Base-by-base conservation (phyloP, 2,888 invertebrate species). In the Leptarthrus brevirostris region DNA sequence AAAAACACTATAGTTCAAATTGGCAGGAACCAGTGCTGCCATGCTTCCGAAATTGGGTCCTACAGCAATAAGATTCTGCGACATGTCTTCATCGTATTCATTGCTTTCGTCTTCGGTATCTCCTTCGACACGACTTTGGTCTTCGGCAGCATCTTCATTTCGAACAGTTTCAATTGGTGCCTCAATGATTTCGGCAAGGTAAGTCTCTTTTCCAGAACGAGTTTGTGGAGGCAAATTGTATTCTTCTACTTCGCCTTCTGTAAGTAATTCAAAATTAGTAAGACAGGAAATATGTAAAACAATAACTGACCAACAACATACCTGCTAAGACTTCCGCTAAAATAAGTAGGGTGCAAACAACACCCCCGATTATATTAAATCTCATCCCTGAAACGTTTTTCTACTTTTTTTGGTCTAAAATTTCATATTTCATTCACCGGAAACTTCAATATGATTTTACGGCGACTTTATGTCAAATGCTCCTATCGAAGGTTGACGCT, bases 21-120 rank as follows among this genome's bases (percentile, higher is more conserved):
- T 22, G 24, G 54, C 54, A 0, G 71, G 71, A 24, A 54, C 24
- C 1, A 54, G 16, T 8, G 71, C 54, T 30, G 71, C 54, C 40
- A 71, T 71, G 22, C 16, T 71, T 16, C 14, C 22, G 8, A 54
- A 71, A 18, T 24, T 44, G 3, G 36, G 3, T 71, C 71, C 71
- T 18, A 44, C 44, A 16, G 56, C 54, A 6, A 71, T n/a, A 18
- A 71, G 24, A 24, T 26, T 54, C 16, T 69, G 52, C 16, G 26
- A 30, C 34, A 69, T 52, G 26, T 53, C 53, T 14, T 69, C 26
- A 30, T 47, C 44, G n/a, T n/a, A n/a, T n/a, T n/a, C n/a, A 20
- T 47, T 44, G 3, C 24, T 47, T 4, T 40, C 54, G 6, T 14
- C 40, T 14, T 22, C n/a, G 5, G 3, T 20, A 30, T 52, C 52